Conservation (phyloP, 1,140 invertebrate genomes). For the Neuroterus valhalla region DNA sequence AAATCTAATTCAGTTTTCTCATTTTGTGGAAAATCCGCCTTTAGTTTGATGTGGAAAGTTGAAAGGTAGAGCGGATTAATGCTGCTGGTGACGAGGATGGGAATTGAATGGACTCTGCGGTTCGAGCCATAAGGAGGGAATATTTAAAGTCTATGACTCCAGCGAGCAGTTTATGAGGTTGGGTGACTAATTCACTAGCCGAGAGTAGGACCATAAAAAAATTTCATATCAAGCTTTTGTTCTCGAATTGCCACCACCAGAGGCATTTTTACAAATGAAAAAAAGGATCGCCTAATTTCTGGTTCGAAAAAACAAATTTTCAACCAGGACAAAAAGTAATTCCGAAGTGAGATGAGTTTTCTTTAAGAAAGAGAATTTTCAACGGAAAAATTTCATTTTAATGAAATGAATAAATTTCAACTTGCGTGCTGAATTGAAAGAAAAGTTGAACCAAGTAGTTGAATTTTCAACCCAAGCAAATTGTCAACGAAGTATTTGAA, state of each 20-base stretch:
- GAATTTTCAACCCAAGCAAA: no score
- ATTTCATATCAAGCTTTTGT: neutral
- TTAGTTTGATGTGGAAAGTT: constrained; percentile 18
- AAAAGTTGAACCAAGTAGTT: no score
- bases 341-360: no score
- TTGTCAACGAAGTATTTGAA: no score
- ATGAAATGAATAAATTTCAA: no score
- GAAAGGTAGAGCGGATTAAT: constrained; percentile 12
- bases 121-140: constrained; percentile 11
- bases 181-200: constrained; percentile 7
- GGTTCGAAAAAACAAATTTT: neutral
- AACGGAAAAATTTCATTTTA: no score
- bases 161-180: constrained; percentile 12
- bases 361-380: no score
- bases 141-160: constrained; percentile 22
- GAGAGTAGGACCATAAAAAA: constrained; percentile 6
- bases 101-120: constrained; percentile 13
- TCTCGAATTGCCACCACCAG: neutral
- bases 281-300: no score
- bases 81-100: constrained; percentile 17
- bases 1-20: constrained; percentile 5
- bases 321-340: no score
- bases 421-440: no score
- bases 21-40: constrained; percentile 3
- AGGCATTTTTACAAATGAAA: neutral